Percentiles rank a stretch among this genome's conserved stretches.
phyloP scores from a whole-genome alignment of 2,113 vertebrate genomes.

The Orientallactaga bullata region DNA sequence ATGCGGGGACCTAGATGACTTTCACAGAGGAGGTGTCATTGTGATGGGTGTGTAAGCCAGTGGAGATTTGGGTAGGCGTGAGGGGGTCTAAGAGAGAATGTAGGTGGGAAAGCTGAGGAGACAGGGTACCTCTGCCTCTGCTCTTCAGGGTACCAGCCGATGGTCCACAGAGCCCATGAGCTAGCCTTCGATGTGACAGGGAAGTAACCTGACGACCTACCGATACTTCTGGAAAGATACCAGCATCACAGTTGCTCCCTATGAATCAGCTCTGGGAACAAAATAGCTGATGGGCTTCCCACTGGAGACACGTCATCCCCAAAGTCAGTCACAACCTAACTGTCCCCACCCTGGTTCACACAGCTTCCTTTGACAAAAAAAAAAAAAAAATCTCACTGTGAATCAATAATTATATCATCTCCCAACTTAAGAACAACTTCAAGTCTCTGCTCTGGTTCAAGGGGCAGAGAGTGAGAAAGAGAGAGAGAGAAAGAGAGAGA shows the following conservation, averaged over 20 bases:
- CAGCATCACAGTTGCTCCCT: fast-evolving
- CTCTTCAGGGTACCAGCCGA: fast-evolving
- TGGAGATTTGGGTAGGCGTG: too few species aligned
- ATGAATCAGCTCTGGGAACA: neutral
- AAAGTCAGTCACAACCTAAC: neutral
- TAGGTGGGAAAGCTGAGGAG: neutral
- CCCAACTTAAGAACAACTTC: slow-evolving; percentile 1
- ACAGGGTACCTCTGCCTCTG: fast-evolving
- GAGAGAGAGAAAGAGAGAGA: neutral
- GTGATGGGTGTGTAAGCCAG: neutral
- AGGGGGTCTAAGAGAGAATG: neutral
- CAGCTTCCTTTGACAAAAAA: neutral
- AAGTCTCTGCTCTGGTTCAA: neutral
- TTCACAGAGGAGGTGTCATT: neutral
- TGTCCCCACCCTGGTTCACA: neutral
- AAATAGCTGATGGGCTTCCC: neutral
- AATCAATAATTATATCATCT: neutral
- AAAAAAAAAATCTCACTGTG: neutral
- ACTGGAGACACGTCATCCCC: neutral
- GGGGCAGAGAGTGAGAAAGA: neutral
- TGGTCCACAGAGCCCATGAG: fast-evolving
- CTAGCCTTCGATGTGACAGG: neutral
- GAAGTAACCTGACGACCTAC: too few species aligned
- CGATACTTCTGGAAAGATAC: neutral
- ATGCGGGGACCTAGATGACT: neutral